Evolutionary conservation across 1,140 invertebrate species (phyloP), one percentile per base, ranked within the genome.

Genomic region (Cecropterus lyciades): DNA sequence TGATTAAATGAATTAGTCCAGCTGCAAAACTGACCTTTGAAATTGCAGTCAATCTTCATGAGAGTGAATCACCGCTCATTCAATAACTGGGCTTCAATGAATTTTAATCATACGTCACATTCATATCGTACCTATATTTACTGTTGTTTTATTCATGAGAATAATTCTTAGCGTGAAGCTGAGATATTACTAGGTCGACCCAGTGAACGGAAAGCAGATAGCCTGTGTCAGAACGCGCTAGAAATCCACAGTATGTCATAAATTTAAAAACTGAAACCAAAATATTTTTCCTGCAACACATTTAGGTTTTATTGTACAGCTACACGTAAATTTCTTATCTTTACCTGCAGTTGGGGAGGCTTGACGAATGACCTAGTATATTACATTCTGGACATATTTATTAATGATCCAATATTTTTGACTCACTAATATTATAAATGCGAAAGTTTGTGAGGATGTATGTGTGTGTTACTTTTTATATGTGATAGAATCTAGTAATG

Each of bases 51-150:
- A 62, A 62, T 40, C 57, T 37, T 49, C 30, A 49, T 49, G 45
- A 62, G 45, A 16, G 9, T 49, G 57, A 62, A 49, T 62, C 57
- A 62, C 15, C 57, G 24, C 27, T 55, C 33, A 55, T 40, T 48
- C 56, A 59, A 13, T 46, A 42, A 30, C 24, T 24, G 55, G 20
- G 55, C 42, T 27, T 57, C 40, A 57, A 57, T 57, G 24, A 57
- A 46, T 24, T 56, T 42, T 17, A 56, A 56, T 45, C 53, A 24
- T 20, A 43, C 42, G 55, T 43, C 6, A 16, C 15, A n/a, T 13
- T 27, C 13, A 33, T 46, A 17, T 45, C 6, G 9, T 45, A 24
- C 10, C 30, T 33, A 33, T 33, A 33, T 33, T 33, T 33, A 24
- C 20, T 24, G 20, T 24, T 24, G 20, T 24, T 24, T 24, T 33